Evolutionary conservation across 2,797 vertebrate genomes (phyloP), one percentile per base, ranked within the genome.

Genomic region (Holocentrus rufus): DNA sequence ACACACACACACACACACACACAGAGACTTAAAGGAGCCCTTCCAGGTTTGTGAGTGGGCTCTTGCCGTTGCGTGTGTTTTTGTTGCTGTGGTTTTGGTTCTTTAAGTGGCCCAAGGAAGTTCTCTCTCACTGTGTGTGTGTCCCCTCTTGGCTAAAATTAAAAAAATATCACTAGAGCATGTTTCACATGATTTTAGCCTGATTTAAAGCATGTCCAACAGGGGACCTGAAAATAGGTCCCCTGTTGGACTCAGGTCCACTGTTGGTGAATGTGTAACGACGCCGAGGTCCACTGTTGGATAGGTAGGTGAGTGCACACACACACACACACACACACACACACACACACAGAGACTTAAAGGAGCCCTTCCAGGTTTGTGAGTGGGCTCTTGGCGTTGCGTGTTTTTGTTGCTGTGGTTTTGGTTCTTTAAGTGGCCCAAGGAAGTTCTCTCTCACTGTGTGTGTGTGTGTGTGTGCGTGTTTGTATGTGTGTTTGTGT

Each of bases 401-500:
- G 46, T 50, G 63, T 56, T 1, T 36, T 23, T 60, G 18, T 60
- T 30, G 25, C 36, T 30, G 25, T 30, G 53, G 11, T 13, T 55
- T 20, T 30, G 53, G 1, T 52, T 52, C 36, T 39, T 17, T 17
- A 18, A 47, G n/a, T n/a, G n/a, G n/a, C n/a, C n/a, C n/a, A n/a
- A n/a, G n/a, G n/a, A n/a, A n/a, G n/a, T n/a, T n/a, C n/a, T n/a
- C 5, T n/a, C n/a, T n/a, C n/a, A n/a, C n/a, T 30, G 53, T 54
- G 52, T 15, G 23, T 54, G 52, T 27, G 52, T 54, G 54, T 18
- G 23, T 55, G 53, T 31, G 54, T 56, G 54, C 7, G 54, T 56
- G 54, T 56, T 25, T 57, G 30, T 34, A 30, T 20, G 55, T 57
- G n/a, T n/a, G n/a, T n/a, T n/a, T n/a, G n/a, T n/a, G n/a, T n/a